Conservation (phyloP, 64 coral and sea anemone species). For the Montipora capricornis region DNA sequence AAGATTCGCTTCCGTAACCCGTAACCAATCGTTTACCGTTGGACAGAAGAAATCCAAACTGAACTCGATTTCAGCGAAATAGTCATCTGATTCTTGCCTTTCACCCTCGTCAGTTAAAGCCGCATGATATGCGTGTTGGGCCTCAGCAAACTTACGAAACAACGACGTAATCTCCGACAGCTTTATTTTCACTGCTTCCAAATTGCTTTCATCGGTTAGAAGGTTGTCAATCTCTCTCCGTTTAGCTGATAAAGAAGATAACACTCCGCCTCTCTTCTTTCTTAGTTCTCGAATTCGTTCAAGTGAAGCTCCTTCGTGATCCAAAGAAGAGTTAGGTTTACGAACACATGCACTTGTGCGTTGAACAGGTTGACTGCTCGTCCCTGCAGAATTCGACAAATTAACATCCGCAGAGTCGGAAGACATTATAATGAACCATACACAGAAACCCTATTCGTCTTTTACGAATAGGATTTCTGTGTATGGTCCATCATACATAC, state of each 20-base stretch:
- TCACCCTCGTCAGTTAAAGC: not conserved
- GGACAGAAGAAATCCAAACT: not conserved
- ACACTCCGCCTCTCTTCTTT: not conserved
- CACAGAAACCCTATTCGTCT: not conserved
- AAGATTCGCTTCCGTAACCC: not conserved
- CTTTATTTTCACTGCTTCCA: not conserved
- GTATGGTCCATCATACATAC: too few relatives aligned
- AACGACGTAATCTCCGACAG: not conserved
- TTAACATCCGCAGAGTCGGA: not conserved
- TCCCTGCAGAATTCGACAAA: not conserved
- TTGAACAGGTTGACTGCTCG: not conserved
- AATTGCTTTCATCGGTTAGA: conserved; percentile 1
- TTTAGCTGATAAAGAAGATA: not conserved
- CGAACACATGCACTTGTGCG: not conserved
- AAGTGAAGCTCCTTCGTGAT: not conserved
- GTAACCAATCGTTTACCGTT: conserved; percentile 8
- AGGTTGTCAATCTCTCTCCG: not conserved
- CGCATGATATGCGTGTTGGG: not conserved
- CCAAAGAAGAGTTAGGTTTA: not conserved
- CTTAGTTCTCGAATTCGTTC: conserved; percentile 3
- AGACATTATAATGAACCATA: not conserved
- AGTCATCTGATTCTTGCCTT: not conserved
- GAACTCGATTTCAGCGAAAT: too few relatives aligned
- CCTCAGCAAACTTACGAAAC: conserved; percentile 1
- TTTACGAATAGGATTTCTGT: not conserved